Evolutionary conservation across 2,888 invertebrate genomes (phyloP).

Genomic region (Junonia oenone): DNA sequence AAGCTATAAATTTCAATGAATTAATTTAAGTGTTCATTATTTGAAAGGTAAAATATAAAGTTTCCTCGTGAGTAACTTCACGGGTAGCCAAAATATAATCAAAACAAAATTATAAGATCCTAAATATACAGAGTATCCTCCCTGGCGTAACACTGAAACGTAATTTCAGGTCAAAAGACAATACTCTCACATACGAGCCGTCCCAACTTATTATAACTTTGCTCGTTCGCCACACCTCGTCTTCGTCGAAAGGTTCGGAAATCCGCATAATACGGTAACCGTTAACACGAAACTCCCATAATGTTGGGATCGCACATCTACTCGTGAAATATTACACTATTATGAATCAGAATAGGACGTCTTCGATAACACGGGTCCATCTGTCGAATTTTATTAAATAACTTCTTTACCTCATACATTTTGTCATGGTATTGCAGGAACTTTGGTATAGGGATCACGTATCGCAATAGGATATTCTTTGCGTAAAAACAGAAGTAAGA

Average conservation of each 20-base stretch:
- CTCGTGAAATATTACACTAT: conserved; percentile 45
- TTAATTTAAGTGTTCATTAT: not conserved
- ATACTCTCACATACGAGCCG: conserved; percentile 46
- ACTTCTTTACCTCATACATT: conserved; percentile 4
- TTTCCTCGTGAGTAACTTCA: not conserved
- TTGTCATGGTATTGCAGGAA: conserved; percentile 10
- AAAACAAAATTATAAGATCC: not conserved
- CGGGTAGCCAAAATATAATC: not conserved
- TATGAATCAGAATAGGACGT: conserved; percentile 42
- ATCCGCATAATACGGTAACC: conserved; percentile 60
- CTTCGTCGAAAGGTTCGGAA: conserved; percentile 49
- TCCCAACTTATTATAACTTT: conserved; percentile 72
- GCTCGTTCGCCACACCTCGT: conserved; percentile 65
- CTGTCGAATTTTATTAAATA: not conserved
- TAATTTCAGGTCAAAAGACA: conserved; percentile 58
- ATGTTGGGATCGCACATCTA: conserved; percentile 49
- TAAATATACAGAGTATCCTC: not conserved
- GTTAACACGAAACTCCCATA: conserved; percentile 53
- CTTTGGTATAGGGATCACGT: conserved; percentile 24
- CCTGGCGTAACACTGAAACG: conserved; percentile 19
- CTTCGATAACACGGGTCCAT: conserved; percentile 11
- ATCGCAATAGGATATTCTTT: conserved; percentile 15
- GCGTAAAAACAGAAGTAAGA: conserved; percentile 11
- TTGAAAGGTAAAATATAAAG: not conserved
- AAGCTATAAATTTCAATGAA: not conserved